Base-by-base conservation (phyloP, 2,797 vertebrate genomes). In the Sardinella longiceps region DNA sequence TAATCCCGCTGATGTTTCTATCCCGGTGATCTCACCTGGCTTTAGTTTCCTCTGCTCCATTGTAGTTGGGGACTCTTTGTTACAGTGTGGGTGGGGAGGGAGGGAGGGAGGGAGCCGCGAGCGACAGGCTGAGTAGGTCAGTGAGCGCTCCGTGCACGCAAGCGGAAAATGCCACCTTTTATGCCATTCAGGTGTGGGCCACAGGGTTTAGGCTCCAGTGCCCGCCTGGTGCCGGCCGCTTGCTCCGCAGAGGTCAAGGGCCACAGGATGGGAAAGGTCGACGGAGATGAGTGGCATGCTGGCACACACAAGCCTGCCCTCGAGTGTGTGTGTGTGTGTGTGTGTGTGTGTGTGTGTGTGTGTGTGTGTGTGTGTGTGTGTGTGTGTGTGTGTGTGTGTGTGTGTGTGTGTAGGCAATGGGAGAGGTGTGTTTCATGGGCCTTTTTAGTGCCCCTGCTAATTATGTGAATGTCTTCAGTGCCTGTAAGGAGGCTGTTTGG, bases 161-260 rank as follows among this genome's bases (percentile, higher is more conserved):
- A 87, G 86, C 82, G 80, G 80, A 88, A 88, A 90, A 91, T 86
- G 51, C 10, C 86, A 80, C 53, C 81, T 87, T 89, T 85, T 88
- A 84, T 87, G 80, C 51, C 86, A 83, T 86, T 80, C 46, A 81
- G 81, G 58, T 84, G 77, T 43, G 23, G 53, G 80, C 28, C 77
- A 60, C 20, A 60, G 63, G 66, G 33, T 30, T 18, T 14, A 18
- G 66, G 33, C 66, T 37, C 14, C 5, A 74, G 66, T 3, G 66
- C 66, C 15, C 30, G 30, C 14, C 14, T 74, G 66, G 30, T 74
- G 66, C 30, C 4, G 15, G 11, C 3, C 12, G 66, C 66, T 28
- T 18, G 66, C 66, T 37, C 15, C 14, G 5, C 30, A 12, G 14
- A 15, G 66, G 33, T 74, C 66, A 20, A 74, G 30, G 66, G 66